Conservation (phyloP, 1,140 invertebrate species). For the Monochamus saltuarius region DNA sequence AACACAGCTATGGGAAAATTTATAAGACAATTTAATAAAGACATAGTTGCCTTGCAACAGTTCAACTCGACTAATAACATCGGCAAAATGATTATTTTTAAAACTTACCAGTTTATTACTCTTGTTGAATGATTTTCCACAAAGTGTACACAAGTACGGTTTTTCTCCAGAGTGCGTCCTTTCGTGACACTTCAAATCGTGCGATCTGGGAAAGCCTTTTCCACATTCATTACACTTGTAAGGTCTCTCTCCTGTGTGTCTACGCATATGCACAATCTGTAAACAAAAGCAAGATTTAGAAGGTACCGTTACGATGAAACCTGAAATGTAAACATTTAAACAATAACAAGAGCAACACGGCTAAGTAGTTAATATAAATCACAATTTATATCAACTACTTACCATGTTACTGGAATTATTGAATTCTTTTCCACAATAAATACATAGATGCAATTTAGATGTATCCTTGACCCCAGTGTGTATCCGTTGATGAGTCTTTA, state of each 20-base stretch:
- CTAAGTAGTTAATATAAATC: constrained; percentile 20
- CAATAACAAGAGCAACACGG: constrained; percentile 20
- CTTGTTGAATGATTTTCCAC: constrained; percentile 54
- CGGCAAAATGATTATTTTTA: neutral
- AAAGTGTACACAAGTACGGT: constrained; percentile 60
- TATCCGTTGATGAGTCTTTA: constrained; percentile 53
- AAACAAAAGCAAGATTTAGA: constrained; percentile 23
- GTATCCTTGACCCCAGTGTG: constrained; percentile 52
- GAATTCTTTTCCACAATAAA: constrained; percentile 55
- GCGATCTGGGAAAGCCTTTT: constrained; percentile 64
- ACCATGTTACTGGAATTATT: constrained; percentile 52
- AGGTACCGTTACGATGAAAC: neutral
- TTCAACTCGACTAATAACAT: neutral
- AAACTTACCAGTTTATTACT: constrained; percentile 51
- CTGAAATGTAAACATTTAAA: constrained; percentile 1
- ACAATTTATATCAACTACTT: constrained; percentile 29
- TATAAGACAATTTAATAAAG: too few relatives aligned
- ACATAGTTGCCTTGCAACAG: too few relatives aligned
- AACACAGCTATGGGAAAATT: too few relatives aligned
- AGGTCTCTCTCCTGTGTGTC: constrained; percentile 62
- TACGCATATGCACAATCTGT: constrained; percentile 57
- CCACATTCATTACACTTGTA: constrained; percentile 63
- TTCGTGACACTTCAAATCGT: constrained; percentile 62
- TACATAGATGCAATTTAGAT: constrained; percentile 51
- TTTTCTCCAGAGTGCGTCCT: constrained; percentile 61